Conservation (phyloP, 1,140 invertebrate genomes). For the Neoseiulus cucumeris region DNA sequence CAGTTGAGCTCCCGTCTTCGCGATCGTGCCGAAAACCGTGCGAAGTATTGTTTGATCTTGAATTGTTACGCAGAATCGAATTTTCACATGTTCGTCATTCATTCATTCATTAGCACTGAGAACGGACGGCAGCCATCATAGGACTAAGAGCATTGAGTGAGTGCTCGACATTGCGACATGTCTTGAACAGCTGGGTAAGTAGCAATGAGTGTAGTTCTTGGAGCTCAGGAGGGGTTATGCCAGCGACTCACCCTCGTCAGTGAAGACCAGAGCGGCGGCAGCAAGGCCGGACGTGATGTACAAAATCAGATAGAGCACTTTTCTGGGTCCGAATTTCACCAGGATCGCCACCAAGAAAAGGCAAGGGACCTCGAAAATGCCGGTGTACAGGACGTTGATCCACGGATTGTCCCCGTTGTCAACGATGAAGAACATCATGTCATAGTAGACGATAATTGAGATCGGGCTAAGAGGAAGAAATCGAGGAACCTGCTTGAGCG, state of each 20-base stretch:
- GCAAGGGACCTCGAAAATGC: background rate
- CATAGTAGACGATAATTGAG: background rate
- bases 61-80: background rate
- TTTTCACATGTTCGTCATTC: background rate
- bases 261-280: background rate
- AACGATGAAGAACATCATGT: background rate
- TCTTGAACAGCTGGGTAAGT: background rate
- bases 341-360: background rate
- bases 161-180: background rate
- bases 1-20: background rate
- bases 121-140: background rate
- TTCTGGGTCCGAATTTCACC: background rate
- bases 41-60: too few species aligned
- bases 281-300: background rate
- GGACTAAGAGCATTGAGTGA: background rate
- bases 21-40: background rate
- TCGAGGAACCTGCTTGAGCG: background rate
- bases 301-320: background rate
- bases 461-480: background rate
- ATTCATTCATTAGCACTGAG: background rate
- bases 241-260: background rate
- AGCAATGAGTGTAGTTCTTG: background rate
- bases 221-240: too few species aligned
- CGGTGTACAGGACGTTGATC: background rate
- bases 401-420: background rate